Percentiles rank a stretch among this genome's conserved stretches.
phyloP scores from a whole-genome alignment of 1,140 invertebrate genomes.

The Medauroidea extradentata region DNA sequence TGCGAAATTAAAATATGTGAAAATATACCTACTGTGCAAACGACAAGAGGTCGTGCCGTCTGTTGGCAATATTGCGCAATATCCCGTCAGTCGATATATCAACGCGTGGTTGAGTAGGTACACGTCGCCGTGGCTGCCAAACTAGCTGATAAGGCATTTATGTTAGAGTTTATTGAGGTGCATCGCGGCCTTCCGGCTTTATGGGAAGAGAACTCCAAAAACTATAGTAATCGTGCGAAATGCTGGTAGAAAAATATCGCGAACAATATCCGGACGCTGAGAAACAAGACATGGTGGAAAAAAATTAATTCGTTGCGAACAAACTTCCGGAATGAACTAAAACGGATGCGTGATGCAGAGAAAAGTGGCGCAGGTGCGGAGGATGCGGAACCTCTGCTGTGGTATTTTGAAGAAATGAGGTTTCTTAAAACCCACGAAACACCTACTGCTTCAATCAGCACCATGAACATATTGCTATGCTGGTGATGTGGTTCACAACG shows the following conservation, averaged over 20 bases:
- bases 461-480: constrained; percentile 13
- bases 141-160: no score
- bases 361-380: constrained; percentile 23
- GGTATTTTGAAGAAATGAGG: constrained; percentile 25
- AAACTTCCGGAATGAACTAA: constrained; percentile 12
- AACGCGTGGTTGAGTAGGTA: no score
- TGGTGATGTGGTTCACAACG: background rate
- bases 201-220: constrained; percentile 7
- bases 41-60: no score
- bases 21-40: no score
- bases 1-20: no score
- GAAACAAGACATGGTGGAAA: constrained; percentile 20
- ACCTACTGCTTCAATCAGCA: constrained; percentile 19
- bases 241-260: constrained; percentile 17
- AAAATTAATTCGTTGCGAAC: constrained; percentile 21
- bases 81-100: no score
- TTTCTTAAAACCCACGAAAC: constrained; percentile 18
- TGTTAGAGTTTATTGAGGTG: no score
- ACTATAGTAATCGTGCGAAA: background rate
- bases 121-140: no score
- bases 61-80: no score
- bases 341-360: no score
- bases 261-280: constrained; percentile 18
- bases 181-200: constrained; percentile 7
- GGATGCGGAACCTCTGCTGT: constrained; percentile 21